phyloP scores from a whole-genome alignment of 2,888 invertebrate species.

The Adineta ricciae region DNA sequence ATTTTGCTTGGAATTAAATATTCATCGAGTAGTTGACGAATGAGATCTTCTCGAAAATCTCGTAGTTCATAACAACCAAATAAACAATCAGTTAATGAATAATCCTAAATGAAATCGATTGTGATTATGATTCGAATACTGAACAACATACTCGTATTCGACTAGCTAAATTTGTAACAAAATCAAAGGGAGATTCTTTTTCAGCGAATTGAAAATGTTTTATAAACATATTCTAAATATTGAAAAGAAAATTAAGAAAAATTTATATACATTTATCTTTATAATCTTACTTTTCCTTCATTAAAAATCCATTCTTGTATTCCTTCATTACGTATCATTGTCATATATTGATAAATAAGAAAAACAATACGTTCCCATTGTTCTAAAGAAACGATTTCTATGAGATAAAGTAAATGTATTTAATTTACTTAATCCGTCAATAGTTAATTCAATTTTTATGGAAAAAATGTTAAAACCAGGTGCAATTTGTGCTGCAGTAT shows the following conservation, averaged over 20 bases:
- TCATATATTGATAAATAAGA: conserved; percentile 63
- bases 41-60: conserved; percentile 76
- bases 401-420: no score
- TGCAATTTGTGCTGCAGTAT: conserved; percentile 66
- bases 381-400: conserved; percentile 44
- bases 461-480: conserved; percentile 83
- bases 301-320: conserved; percentile 82
- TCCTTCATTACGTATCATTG: conserved; percentile 64
- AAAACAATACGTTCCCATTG: conserved; percentile 79
- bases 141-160: neutral
- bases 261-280: neutral
- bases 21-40: conserved; percentile 60
- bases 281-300: conserved; percentile 63
- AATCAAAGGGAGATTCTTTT: conserved; percentile 48
- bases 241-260: conserved; percentile 35
- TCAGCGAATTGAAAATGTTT: conserved; percentile 51
- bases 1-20: conserved; percentile 70
- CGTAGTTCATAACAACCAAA: conserved; percentile 66
- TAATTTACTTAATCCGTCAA: conserved; percentile 64
- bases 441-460: conserved; percentile 72
- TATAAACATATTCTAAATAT: conserved; percentile 44
- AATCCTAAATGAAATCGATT: conserved; percentile 45
- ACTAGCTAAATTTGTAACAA: conserved; percentile 23
- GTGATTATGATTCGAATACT: no score
- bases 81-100: conserved; percentile 72